phyloP scores from a whole-genome alignment of 1,140 invertebrate species.

The Tetramorium simillimum region DNA sequence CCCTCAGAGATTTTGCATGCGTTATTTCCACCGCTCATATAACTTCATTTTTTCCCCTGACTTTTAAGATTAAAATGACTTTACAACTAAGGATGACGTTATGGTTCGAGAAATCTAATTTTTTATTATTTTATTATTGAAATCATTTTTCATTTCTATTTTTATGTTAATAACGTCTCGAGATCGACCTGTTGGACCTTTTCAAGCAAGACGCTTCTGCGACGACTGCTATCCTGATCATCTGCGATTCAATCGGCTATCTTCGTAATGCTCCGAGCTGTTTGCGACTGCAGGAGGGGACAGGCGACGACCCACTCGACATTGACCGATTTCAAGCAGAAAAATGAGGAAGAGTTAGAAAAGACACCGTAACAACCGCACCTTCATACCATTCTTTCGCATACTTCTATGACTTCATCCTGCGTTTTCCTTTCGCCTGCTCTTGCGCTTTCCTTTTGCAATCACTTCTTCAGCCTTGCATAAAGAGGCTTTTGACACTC shows the following conservation, averaged over 20 bases:
- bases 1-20: neutral
- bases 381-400: neutral
- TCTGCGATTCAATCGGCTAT: conserved; percentile 78
- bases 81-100: neutral
- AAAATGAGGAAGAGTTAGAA: conserved; percentile 62
- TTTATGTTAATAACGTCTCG: neutral
- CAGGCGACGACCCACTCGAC: conserved; percentile 29
- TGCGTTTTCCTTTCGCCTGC: conserved; percentile 1
- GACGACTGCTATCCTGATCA: conserved; percentile 77
- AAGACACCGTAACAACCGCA: neutral
- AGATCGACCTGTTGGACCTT: conserved; percentile 29
- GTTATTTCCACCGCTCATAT: neutral
- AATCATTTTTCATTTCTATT: neutral
- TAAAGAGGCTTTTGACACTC: conserved; percentile 7
- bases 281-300: conserved; percentile 36
- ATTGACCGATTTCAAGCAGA: conserved; percentile 46
- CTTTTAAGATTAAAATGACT: neutral
- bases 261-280: conserved; percentile 78
- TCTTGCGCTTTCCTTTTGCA: conserved; percentile 16
- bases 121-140: neutral
- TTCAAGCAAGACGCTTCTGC: conserved; percentile 55
- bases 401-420: neutral
- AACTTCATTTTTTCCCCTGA: neutral
- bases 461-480: neutral
- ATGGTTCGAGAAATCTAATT: neutral